Percentiles rank a stretch among this genome's conserved stretches.
phyloP scores from a whole-genome alignment of 2,797 vertebrate genomes.

The Enteromius fasciolatus region DNA sequence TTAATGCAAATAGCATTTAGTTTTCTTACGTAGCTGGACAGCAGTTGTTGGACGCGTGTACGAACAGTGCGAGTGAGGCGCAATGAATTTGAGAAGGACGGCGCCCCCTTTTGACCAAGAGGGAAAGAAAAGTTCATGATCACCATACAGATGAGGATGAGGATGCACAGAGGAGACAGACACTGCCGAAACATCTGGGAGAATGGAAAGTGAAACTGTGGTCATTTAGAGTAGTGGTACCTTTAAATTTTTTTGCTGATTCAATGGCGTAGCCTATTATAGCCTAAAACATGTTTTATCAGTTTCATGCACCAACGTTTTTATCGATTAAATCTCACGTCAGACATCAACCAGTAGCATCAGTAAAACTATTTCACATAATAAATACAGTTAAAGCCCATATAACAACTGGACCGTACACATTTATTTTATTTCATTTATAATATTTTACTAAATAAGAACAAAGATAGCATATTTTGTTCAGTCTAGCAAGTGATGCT shows the following conservation, averaged over 20 bases:
- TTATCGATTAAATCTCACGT: neutral
- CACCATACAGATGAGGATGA: constrained; percentile 35
- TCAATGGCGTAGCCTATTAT: neutral
- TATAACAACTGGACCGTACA: neutral
- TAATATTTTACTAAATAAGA: neutral
- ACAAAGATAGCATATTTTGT: neutral
- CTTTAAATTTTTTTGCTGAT: neutral
- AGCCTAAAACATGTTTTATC: neutral
- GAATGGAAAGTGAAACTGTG: neutral
- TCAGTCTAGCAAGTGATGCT: no score
- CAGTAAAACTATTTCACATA: neutral
- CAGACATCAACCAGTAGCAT: neutral
- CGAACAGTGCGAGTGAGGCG: constrained; percentile 65
- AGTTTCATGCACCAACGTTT: neutral
- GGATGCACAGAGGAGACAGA: constrained; percentile 51
- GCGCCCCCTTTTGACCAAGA: constrained; percentile 26
- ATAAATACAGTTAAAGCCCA: neutral
- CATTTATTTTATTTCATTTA: neutral
- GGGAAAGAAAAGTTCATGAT: constrained; percentile 16
- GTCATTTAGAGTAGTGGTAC: neutral
- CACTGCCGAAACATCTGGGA: constrained; percentile 22
- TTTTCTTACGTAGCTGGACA: constrained; percentile 75
- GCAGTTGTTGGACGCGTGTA: constrained; percentile 70
- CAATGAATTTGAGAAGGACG: constrained; percentile 68
- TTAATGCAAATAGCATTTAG: neutral